phyloP scores from a whole-genome alignment of 2,888 invertebrate species.

The Tetramorium bicarinatum region DNA sequence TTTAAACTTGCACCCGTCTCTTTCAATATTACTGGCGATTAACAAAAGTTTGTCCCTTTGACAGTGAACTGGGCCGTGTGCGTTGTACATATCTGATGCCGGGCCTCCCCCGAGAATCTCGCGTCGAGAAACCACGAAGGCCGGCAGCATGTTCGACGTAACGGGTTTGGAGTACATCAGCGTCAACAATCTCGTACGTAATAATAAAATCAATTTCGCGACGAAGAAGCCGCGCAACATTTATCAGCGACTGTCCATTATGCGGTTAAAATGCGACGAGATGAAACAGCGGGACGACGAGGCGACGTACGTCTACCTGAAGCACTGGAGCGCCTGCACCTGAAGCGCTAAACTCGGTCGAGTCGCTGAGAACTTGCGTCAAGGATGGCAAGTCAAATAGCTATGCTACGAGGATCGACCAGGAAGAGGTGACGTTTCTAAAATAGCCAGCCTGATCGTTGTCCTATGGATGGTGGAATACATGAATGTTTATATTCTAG shows the following conservation, averaged over 20 bases:
- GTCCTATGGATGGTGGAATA: constrained; percentile 7
- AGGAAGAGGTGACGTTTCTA: constrained; percentile 57
- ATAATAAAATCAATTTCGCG: constrained; percentile 55
- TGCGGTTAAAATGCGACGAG: constrained; percentile 62
- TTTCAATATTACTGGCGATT: no score
- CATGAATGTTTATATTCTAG: constrained; percentile 68
- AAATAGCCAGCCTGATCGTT: neutral
- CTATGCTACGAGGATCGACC: constrained; percentile 83
- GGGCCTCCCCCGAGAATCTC: neutral
- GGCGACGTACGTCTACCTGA: constrained; percentile 89
- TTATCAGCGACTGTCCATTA: constrained; percentile 62
- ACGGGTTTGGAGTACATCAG: constrained; percentile 27
- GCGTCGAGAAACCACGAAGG: neutral
- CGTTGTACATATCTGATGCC: neutral
- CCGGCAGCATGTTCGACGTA: constrained; percentile 53
- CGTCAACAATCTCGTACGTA: constrained; percentile 35
- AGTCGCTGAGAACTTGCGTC: constrained; percentile 89
- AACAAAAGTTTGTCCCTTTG: neutral
- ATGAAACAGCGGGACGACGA: constrained; percentile 79
- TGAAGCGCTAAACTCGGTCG: constrained; percentile 89
- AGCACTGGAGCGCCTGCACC: no score
- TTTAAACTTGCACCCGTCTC: no score
- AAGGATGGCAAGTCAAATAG: constrained; percentile 87
- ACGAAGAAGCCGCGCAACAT: constrained; percentile 59
- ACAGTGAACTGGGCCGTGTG: neutral